Conservation (phyloP, 2,113 vertebrate species). For the Heterotilapia buettikoferi region DNA sequence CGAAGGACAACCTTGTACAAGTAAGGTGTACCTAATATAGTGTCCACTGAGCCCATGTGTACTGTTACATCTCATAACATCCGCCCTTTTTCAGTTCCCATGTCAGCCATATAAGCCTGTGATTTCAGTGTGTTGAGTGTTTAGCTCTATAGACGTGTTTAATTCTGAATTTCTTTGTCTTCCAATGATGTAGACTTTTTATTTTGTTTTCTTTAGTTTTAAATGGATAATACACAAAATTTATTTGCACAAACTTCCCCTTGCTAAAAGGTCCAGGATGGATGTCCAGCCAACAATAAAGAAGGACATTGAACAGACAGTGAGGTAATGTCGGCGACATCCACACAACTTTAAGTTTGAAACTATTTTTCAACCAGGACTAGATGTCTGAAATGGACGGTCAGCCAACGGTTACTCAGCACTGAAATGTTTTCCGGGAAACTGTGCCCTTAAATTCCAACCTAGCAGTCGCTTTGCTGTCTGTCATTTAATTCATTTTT, state of each 20-base stretch:
- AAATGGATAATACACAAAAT: background rate
- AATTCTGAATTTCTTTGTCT: background rate
- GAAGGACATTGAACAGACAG: background rate
- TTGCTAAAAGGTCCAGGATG: background rate
- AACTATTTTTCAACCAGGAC: background rate
- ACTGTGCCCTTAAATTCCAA: background rate
- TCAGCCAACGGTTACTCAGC: background rate
- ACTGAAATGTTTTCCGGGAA: background rate
- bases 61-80: background rate
- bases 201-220: background rate
- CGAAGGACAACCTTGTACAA: background rate
- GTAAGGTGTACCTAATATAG: background rate
- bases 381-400: background rate
- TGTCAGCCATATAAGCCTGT: background rate
- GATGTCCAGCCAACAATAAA: background rate
- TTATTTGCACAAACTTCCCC: background rate
- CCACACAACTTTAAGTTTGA: background rate
- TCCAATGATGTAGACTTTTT: background rate
- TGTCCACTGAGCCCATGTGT: background rate
- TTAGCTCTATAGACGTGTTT: background rate
- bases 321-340: background rate
- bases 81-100: background rate
- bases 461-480: background rate
- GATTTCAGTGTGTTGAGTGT: background rate
- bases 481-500: background rate